These are phyloP conservation scores for Mystacides longicornis DNA, from an alignment of 2,888 invertebrate species.

Conservation along the genomic window DNA sequence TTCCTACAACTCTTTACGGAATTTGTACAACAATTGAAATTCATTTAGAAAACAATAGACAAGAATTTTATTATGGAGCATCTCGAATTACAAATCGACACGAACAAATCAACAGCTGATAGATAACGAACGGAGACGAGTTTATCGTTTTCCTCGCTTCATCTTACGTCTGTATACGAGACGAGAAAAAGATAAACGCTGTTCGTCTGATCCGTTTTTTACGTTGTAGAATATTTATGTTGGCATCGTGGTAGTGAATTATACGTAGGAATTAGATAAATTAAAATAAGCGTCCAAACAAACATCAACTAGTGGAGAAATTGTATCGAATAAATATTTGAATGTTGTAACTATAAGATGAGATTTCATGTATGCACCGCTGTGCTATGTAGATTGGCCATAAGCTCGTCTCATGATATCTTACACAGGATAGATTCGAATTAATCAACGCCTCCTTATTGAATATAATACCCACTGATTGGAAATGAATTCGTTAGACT, in stretches of 20 bases:
- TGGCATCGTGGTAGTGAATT: neutral
- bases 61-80: neutral
- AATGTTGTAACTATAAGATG: neutral
- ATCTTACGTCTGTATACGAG: neutral
- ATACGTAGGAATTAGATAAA: neutral
- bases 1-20: conserved; percentile 3
- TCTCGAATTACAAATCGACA: conserved; percentile 9
- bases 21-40: conserved; percentile 7
- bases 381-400: neutral
- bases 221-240: neutral
- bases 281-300: neutral
- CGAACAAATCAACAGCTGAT: conserved; percentile 6
- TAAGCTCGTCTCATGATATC: too few relatives aligned
- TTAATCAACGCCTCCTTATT: too few relatives aligned
- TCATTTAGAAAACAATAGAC: conserved; percentile 9
- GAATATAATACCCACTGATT: too few relatives aligned
- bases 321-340: conserved; percentile 1
- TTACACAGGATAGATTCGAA: too few relatives aligned
- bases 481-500: too few relatives aligned
- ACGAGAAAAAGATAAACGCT: neutral
- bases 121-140: neutral
- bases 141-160: neutral
- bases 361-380: neutral
- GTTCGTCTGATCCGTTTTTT: conserved; percentile 1
- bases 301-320: neutral